Base-by-base conservation (phyloP, 2,888 invertebrate genomes). In the Tromatobia lineatoria region DNA sequence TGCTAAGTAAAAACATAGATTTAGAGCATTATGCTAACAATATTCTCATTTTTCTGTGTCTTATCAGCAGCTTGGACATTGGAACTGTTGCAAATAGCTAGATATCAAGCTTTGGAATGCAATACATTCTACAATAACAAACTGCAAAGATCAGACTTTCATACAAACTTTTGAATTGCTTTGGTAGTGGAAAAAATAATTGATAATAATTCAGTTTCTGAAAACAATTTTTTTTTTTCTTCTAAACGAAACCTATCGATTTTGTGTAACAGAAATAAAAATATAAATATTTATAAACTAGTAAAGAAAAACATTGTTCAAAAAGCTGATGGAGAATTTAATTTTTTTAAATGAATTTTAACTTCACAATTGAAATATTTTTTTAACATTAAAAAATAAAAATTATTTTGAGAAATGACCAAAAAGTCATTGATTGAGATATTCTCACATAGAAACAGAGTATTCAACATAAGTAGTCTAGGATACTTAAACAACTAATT, bases 31-130 rank as follows among this genome's bases (percentile, higher is more conserved):
- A 23, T 25, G 8, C 15, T 45, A 18, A 45, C 47, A 47, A 45
- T 61, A 59, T 54, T 45, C 13, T 13, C n/a, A 20, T 25, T 67
- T 42, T n/a, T 23, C 18, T 52, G 0, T 66, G 73, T 69, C 66
- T 82, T 82, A 82, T 82, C 77, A 67, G 20, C 10, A 47, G 54
- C 8, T 23, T 66, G 77, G 82, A 77, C 76, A 45, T 82, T 77
- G 76, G 64, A 78, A 67, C 42, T 67, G 20, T 23, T 76, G 67
- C 38, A 38, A 47, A 73, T 73, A 20, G 25, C n/a, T 59, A 25
- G 69, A 34, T 29, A 70, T 7, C 34, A 11, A 29, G 38, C 10
- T 38, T 34, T 11, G 38, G 20, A 34, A 64, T n/a, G 23, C 64
- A 18, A 42, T 18, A 20, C 18, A 59, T 45, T 34, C 11, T 52